Percentiles rank a stretch among this genome's conserved stretches.
Conservation (phyloP, 2,113 vertebrate species). For the Eidolon helvum region DNA sequence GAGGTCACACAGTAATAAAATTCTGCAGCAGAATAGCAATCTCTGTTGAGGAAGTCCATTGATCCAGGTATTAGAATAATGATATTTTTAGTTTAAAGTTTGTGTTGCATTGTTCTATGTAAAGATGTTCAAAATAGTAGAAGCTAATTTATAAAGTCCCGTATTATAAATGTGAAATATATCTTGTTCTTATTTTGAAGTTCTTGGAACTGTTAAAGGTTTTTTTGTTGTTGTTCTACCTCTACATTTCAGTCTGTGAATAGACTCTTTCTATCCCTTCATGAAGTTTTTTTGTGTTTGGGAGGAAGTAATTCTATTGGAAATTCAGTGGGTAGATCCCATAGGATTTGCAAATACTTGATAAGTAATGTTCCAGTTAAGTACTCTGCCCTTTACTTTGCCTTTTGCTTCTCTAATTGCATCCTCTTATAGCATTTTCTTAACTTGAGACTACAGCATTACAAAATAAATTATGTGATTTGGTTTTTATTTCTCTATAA, state of each 20-base stretch:
- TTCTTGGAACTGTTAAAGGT: not conserved
- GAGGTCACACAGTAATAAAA: not conserved
- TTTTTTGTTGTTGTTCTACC: not conserved
- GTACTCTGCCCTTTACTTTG: not conserved
- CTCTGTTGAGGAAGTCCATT: not conserved
- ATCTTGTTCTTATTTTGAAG: not conserved
- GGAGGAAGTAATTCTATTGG: not conserved
- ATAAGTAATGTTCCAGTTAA: not conserved
- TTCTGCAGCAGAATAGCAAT: not conserved
- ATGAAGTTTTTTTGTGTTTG: not conserved
- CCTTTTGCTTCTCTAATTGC: not conserved
- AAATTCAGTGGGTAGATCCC: not conserved
- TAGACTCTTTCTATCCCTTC: not conserved
- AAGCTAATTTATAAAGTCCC: not conserved
- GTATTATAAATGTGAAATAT: not conserved
- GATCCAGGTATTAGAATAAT: not conserved
- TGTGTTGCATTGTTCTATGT: not conserved
- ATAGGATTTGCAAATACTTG: not conserved
- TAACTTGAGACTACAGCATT: not conserved
- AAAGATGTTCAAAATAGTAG: not conserved
- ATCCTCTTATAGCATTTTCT: not conserved
- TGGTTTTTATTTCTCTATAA: not conserved
- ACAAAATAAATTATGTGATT: not conserved
- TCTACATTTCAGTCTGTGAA: not conserved
- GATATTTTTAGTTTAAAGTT: not conserved